These are phyloP conservation scores for Zosterops japonicus DNA, from an alignment of 2,113 vertebrate species.

Conservation along the genomic window DNA sequence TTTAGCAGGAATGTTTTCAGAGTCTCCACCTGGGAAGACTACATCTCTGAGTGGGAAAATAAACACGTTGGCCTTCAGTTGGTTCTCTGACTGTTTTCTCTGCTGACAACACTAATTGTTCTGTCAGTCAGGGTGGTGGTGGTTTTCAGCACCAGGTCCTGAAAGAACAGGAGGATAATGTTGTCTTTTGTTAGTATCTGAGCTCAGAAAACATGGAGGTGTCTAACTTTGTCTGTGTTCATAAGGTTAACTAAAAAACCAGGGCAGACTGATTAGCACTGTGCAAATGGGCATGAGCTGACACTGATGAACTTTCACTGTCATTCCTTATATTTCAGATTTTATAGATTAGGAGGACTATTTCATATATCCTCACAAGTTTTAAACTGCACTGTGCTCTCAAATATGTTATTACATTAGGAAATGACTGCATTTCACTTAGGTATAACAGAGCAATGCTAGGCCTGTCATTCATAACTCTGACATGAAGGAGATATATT, in stretches of 20 bases:
- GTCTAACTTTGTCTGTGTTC: not conserved
- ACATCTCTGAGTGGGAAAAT: conserved; percentile 47
- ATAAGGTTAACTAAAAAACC: not conserved
- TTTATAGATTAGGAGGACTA: not conserved
- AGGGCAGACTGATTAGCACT: not conserved
- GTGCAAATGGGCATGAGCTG: not conserved
- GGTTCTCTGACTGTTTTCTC: conserved; percentile 49
- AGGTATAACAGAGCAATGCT: not conserved
- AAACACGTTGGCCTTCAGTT: conserved; percentile 33
- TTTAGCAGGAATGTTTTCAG: conserved; percentile 51
- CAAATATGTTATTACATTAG: not conserved
- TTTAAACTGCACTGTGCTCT: not conserved
- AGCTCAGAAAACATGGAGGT: not conserved
- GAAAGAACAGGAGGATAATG: not conserved
- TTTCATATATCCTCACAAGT: not conserved
- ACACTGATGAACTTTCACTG: not conserved
- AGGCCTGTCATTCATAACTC: not conserved
- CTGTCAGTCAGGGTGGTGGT: conserved; percentile 30
- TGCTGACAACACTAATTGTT: conserved; percentile 49
- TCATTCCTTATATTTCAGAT: not conserved
- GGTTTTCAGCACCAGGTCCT: conserved; percentile 34
- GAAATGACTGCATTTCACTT: not conserved
- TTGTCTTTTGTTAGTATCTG: conserved; percentile 5
- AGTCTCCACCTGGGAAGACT: conserved; percentile 51
- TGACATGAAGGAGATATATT: not conserved